Base-by-base conservation (phyloP, 2,888 invertebrate species). In the Acronicta alni region DNA sequence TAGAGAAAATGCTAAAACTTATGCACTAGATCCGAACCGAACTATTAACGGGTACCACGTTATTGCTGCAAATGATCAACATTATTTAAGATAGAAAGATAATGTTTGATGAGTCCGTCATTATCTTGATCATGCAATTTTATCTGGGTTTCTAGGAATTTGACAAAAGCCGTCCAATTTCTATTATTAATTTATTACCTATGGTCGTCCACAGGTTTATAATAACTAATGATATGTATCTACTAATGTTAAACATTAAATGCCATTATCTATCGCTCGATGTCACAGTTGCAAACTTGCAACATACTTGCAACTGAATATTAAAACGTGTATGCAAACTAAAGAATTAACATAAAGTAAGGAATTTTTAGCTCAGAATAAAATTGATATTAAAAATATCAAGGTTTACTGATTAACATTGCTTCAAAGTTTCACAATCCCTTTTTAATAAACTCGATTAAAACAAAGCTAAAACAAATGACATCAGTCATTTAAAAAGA, bases 1-100 rank as follows among this genome's bases (percentile, higher is more conserved):
- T 17, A 60, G 66, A 67, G 69, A 76, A 66, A 70, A 76, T 52
- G 67, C 56, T 57, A 47, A 68, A 49, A 63, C 65, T 56, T 65
- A 57, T 54, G 39, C 32, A 66, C 66, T 66, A 69, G 55, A 59
- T 41, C 41, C 12, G 39, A 43, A 37, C 48, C 18, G 12, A 38
- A 43, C 44, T 48, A 23, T 44, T 39, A 42, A 26, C 23, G 32
- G 15, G 5, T 23, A 10, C 30, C 20, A 1, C 15, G 14, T 9
- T 68, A 54, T 45, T 35, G 23, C 12, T 16, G 23, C 23, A 15
- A 49, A 61, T 26, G 18, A 61, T 42, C 30, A 41, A 68, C 14
- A 20, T 42, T 23, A 43, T 35, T 30, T 4, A 35, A 2, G 38
- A 32, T 52, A 15, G 14, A 16, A 35, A 44, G n/a, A n/a, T 26